Evolutionary conservation across 2,888 invertebrate species (phyloP).

Genomic region (Agrilus mali): DNA sequence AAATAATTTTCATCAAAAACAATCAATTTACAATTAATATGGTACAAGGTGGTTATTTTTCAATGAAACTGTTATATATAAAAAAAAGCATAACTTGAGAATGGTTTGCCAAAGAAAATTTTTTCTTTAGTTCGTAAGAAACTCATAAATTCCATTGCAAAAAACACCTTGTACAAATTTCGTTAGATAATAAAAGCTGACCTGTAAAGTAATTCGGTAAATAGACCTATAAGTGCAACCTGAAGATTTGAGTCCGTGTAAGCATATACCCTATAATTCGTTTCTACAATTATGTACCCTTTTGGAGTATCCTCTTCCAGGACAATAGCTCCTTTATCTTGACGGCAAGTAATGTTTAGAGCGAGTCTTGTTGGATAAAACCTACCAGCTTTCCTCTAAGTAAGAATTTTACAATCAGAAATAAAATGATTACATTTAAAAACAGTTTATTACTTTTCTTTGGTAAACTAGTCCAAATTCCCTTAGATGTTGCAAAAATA

Average conservation of each 20-base stretch:
- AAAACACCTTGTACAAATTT: not conserved
- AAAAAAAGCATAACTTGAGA: too few species aligned
- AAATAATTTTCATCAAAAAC: slow-evolving; percentile 4
- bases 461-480: slow-evolving; percentile 98
- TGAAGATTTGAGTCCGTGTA: slow-evolving; percentile 89
- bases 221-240: slow-evolving; percentile 83
- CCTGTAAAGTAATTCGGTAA: slow-evolving; percentile 86
- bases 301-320: slow-evolving; percentile 46
- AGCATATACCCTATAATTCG: slow-evolving; percentile 91
- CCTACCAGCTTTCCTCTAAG: slow-evolving; percentile 72
- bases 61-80: too few species aligned
- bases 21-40: too few species aligned
- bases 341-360: slow-evolving; percentile 60
- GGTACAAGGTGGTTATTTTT: too few species aligned
- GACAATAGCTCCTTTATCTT: slow-evolving; percentile 32
- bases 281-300: slow-evolving; percentile 90
- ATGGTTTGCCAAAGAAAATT: too few species aligned
- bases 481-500: slow-evolving; percentile 87
- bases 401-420: slow-evolving; percentile 26
- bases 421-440: slow-evolving; percentile 1
- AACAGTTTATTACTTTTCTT: slow-evolving; percentile 54
- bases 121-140: too few species aligned
- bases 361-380: slow-evolving; percentile 94
- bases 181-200: slow-evolving; percentile 23
- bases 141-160: too few species aligned